These are phyloP conservation scores for Orthosia cruda DNA, from an alignment of 2,888 invertebrate genomes.

Conservation along the genomic window DNA sequence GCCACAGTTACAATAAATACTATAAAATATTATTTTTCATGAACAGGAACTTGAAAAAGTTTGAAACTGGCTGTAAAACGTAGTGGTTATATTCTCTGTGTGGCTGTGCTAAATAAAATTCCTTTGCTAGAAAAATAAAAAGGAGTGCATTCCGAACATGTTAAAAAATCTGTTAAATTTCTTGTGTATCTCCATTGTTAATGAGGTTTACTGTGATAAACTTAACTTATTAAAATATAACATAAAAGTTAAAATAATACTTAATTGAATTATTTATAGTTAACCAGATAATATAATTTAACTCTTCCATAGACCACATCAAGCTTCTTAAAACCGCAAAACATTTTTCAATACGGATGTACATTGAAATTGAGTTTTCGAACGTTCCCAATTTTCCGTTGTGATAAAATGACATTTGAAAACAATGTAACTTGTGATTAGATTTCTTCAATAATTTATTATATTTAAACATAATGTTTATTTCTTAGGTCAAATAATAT, in stretches of 20 bases:
- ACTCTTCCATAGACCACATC: neutral
- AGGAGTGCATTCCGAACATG: constrained; percentile 14
- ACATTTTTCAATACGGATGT: neutral
- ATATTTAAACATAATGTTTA: constrained; percentile 48
- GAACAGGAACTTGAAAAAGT: too few relatives aligned
- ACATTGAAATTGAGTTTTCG: constrained; percentile 55
- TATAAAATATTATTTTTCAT: too few relatives aligned
- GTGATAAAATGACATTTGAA: constrained; percentile 80
- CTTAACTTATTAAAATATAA: neutral
- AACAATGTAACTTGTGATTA: constrained; percentile 71
- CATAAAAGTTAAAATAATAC: neutral
- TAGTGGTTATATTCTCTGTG: too few relatives aligned
- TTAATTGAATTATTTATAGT: neutral
- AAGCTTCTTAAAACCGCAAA: neutral
- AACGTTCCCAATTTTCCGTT: constrained; percentile 74
- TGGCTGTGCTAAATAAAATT: neutral
- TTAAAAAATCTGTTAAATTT: neutral
- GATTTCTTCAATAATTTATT: constrained; percentile 33
- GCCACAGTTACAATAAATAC: too few relatives aligned
- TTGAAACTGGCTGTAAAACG: neutral
- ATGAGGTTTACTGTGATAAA: neutral
- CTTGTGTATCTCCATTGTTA: too few relatives aligned
- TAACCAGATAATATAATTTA: too few relatives aligned
- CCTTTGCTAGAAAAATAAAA: neutral
- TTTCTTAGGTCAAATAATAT: constrained; percentile 37